These are phyloP conservation scores for Paraescarpia echinospica DNA, from an alignment of 1,140 invertebrate species.

Conservation along the genomic window DNA sequence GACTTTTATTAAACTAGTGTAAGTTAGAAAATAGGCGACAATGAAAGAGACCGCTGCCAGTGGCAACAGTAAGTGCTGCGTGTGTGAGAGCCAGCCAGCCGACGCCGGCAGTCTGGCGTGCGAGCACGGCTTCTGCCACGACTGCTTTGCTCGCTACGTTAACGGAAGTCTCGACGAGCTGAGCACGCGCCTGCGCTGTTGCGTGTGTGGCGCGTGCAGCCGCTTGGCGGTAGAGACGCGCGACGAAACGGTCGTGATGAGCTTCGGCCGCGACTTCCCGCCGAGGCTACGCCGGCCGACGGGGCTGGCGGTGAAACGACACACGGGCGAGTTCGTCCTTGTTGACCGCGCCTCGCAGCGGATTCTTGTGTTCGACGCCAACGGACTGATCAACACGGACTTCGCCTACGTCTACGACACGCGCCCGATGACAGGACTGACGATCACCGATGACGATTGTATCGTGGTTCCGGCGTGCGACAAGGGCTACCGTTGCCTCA, in stretches of 20 bases:
- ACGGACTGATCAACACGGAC: conserved; percentile 7
- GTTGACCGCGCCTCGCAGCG: conserved; percentile 8
- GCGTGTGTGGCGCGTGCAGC: conserved; percentile 16
- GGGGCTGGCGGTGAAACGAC: not conserved
- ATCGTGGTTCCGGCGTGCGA: conserved; percentile 4
- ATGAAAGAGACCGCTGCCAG: not conserved
- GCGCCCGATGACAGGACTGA: not conserved
- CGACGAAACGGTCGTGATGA: not conserved
- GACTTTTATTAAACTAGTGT: not conserved
- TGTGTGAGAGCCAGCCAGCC: conserved; percentile 10
- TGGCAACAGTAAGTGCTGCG: conserved; percentile 14
- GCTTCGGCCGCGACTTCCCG: conserved; percentile 7
- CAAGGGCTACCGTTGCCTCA: not conserved
- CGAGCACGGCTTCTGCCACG: conserved; percentile 21
- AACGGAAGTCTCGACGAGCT: conserved; percentile 19
- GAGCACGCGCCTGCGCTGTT: conserved; percentile 14
- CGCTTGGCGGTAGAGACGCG: conserved; percentile 10
- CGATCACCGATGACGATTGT: not conserved
- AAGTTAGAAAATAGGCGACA: not conserved
- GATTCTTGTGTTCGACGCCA: not conserved
- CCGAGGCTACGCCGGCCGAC: not conserved
- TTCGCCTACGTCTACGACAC: conserved; percentile 18
- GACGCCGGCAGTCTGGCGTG: conserved; percentile 10
- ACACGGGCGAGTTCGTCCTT: conserved; percentile 9
- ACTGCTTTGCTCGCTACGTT: conserved; percentile 20